A percentile compares a stretch with the other conserved stretches of the same genome.
Conservation (phyloP, 2,113 vertebrate species). For the Heterotilapia buettikoferi region DNA sequence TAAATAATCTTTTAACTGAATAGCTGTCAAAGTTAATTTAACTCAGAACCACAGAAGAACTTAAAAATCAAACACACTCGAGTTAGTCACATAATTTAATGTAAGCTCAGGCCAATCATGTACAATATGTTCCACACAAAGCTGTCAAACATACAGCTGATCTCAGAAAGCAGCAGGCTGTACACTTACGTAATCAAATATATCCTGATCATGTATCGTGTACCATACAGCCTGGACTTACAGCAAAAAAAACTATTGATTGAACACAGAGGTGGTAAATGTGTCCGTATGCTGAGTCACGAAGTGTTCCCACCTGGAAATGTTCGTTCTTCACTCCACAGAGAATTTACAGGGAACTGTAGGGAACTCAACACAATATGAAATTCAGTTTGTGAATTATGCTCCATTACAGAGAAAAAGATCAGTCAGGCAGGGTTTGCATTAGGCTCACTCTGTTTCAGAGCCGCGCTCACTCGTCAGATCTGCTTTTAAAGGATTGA, state of each 20-base stretch:
- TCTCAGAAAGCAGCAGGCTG: neutral
- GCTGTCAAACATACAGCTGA: neutral
- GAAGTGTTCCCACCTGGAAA: neutral
- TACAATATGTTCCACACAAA: fast-evolving
- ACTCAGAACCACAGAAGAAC: neutral
- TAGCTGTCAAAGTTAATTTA: fast-evolving
- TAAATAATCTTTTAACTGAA: neutral
- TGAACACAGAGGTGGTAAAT: neutral
- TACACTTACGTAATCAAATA: neutral
- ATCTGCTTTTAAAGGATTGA: neutral
- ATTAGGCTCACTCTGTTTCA: fast-evolving
- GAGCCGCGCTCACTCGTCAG: fast-evolving
- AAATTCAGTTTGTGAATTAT: neutral
- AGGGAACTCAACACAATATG: fast-evolving
- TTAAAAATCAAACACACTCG: neutral
- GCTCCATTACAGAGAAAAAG: fast-evolving
- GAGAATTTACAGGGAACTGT: neutral
- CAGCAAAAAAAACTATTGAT: neutral
- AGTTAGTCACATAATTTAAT: fast-evolving
- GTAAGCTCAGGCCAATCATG: neutral
- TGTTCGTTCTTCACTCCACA: neutral
- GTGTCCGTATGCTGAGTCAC: neutral
- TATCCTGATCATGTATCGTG: neutral
- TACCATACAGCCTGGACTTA: fast-evolving
- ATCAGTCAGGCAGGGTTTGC: neutral